phyloP scores from a whole-genome alignment of 2,797 vertebrate genomes.

The Sebastes matsubarae region DNA sequence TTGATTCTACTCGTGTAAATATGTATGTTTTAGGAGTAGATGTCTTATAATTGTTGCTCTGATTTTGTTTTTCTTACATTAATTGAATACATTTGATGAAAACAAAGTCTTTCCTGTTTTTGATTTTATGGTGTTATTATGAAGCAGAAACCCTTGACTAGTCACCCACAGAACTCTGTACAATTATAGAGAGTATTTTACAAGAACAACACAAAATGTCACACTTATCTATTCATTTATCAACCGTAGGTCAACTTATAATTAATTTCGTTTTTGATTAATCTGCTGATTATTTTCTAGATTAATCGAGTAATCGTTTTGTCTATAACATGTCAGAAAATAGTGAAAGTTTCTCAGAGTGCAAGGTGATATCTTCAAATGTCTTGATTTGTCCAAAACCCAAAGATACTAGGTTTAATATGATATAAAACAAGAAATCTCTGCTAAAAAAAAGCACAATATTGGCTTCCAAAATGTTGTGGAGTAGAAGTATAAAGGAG shows the following conservation, averaged over 20 bases:
- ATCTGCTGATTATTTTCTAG: too few relatives aligned
- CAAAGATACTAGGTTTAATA: too few relatives aligned
- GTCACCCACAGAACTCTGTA: background rate
- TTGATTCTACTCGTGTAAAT: background rate
- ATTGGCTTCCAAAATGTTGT: background rate
- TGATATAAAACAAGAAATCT: too few relatives aligned
- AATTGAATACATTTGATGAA: background rate
- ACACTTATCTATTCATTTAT: background rate
- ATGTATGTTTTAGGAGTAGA: background rate
- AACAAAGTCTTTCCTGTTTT: background rate
- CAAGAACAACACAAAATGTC: background rate
- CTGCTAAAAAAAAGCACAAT: background rate
- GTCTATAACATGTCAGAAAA: too few relatives aligned
- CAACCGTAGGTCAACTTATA: fast-evolving
- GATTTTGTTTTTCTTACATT: background rate
- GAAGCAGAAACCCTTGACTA: background rate
- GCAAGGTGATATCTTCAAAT: too few relatives aligned
- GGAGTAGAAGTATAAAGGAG: background rate
- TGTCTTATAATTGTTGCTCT: background rate
- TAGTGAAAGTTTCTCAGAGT: too few relatives aligned
- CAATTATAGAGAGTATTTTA: background rate
- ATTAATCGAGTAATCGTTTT: too few relatives aligned
- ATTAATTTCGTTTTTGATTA: too few relatives aligned
- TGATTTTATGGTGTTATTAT: background rate
- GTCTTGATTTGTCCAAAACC: too few relatives aligned